A percentile compares a stretch with the other conserved stretches of the same genome.
phyloP scores from a whole-genome alignment of 2,888 invertebrate species.

The Dryocosmus kuriphilus region DNA sequence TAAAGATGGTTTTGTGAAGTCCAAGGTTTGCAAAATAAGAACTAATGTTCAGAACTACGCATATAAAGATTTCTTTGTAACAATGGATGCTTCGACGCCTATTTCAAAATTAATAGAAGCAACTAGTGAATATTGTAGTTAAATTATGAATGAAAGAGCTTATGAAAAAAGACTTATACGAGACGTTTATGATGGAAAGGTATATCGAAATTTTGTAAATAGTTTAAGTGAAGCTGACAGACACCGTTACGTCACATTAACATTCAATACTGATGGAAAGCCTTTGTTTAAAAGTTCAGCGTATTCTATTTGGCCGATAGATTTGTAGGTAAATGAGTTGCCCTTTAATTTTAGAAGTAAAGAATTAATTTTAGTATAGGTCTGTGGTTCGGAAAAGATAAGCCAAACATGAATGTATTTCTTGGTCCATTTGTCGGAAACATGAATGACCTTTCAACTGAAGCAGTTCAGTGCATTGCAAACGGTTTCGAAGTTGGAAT shows the following conservation, averaged over 20 bases:
- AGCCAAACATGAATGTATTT: too few species aligned
- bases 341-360: constrained; percentile 40
- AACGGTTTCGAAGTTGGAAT: constrained; percentile 14
- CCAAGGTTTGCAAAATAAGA: neutral
- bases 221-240: too few species aligned
- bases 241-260: too few species aligned
- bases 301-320: constrained; percentile 52
- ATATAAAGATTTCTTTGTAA: neutral
- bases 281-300: constrained; percentile 47
- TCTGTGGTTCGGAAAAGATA: too few species aligned
- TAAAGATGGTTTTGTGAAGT: neutral
- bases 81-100: too few species aligned
- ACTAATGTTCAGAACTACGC: neutral
- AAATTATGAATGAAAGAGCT: constrained; percentile 31
- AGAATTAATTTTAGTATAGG: constrained; percentile 37
- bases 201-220: constrained; percentile 37
- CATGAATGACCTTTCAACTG: constrained; percentile 42
- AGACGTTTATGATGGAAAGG: too few species aligned
- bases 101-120: too few species aligned
- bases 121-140: too few species aligned
- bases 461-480: constrained; percentile 34
- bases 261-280: too few species aligned
- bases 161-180: neutral
- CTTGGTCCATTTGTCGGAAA: constrained; percentile 40
- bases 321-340: constrained; percentile 49